Percentiles rank a stretch among this genome's conserved stretches.
Evolutionary conservation across 2,888 invertebrate genomes (phyloP).

Genomic region (Hypena proboscidalis): DNA sequence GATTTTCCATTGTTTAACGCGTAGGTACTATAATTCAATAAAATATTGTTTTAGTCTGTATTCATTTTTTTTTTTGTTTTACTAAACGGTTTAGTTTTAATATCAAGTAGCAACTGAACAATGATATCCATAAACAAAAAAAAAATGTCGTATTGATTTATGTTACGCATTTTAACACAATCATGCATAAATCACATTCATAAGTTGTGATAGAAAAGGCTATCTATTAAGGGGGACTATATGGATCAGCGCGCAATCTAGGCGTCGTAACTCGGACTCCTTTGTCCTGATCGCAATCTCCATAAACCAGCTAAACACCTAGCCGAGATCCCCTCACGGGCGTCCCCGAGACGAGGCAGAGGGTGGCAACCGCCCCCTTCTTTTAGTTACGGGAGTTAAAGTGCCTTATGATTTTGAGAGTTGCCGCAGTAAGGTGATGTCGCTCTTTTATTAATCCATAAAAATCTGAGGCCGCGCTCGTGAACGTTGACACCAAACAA

Average conservation of each 20-base stretch:
- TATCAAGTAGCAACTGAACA: too few relatives aligned
- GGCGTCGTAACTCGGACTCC: conserved; percentile 75
- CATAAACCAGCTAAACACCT: conserved; percentile 84
- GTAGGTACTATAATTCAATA: too few relatives aligned
- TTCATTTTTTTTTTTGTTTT: too few relatives aligned
- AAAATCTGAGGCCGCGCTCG: conserved; percentile 55
- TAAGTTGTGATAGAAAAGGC: conserved; percentile 55
- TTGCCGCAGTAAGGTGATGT: conserved; percentile 56
- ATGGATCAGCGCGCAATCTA: conserved; percentile 74
- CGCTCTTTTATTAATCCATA: conserved; percentile 69
- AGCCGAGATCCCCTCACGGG: conserved; percentile 69
- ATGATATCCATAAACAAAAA: too few relatives aligned
- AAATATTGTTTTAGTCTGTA: too few relatives aligned
- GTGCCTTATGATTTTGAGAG: conserved; percentile 73
- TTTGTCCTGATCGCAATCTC: conserved; percentile 83
- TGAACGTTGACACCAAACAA: conserved; percentile 56
- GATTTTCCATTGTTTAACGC: too few relatives aligned
- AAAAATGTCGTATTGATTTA: too few relatives aligned
- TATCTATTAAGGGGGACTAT: conserved; percentile 60
- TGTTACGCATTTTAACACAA: conserved; percentile 23
- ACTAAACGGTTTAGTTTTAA: too few relatives aligned
- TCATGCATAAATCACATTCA: conserved; percentile 46
- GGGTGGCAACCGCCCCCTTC: conserved; percentile 42
- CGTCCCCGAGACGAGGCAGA: conserved; percentile 44
- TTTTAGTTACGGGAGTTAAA: conserved; percentile 68